Conservation (phyloP, 92 coral and sea anemone species). For the Siderastrea siderea region DNA sequence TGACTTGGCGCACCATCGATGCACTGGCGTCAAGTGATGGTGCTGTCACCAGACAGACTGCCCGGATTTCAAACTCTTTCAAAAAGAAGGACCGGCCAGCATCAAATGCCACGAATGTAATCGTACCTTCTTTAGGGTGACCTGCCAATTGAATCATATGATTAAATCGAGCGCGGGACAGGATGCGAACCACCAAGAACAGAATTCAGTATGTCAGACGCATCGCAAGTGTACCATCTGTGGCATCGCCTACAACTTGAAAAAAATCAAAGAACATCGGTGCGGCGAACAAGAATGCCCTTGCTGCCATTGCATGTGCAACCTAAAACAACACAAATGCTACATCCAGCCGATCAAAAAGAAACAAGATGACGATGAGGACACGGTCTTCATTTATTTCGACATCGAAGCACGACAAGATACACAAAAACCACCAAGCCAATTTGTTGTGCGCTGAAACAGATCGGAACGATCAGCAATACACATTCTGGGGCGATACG, state of each 20-base stretch:
- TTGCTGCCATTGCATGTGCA: not conserved
- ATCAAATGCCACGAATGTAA: too few species aligned
- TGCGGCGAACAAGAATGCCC: not conserved
- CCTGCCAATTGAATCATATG: not conserved
- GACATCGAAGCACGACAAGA: conserved; percentile 40
- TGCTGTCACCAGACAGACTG: not conserved
- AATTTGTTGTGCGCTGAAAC: conserved; percentile 29
- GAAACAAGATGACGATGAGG: not conserved
- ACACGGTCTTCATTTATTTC: not conserved
- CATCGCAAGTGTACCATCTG: not conserved
- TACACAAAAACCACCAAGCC: not conserved
- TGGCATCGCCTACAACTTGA: not conserved
- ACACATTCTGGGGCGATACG: not conserved
- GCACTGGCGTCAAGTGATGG: not conserved
- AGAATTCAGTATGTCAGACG: not conserved
- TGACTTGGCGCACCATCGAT: not conserved
- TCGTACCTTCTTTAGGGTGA: not conserved
- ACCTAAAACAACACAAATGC: not conserved
- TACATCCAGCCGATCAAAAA: not conserved
- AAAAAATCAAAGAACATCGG: not conserved
- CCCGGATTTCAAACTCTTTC: not conserved
- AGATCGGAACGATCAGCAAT: not conserved
- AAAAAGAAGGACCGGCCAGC: too few species aligned
- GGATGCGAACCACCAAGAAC: not conserved
- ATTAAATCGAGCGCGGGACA: not conserved